These are phyloP conservation scores for Oasisia sp. DNA, from an alignment of 2,888 invertebrate species.

Conservation along the genomic window DNA sequence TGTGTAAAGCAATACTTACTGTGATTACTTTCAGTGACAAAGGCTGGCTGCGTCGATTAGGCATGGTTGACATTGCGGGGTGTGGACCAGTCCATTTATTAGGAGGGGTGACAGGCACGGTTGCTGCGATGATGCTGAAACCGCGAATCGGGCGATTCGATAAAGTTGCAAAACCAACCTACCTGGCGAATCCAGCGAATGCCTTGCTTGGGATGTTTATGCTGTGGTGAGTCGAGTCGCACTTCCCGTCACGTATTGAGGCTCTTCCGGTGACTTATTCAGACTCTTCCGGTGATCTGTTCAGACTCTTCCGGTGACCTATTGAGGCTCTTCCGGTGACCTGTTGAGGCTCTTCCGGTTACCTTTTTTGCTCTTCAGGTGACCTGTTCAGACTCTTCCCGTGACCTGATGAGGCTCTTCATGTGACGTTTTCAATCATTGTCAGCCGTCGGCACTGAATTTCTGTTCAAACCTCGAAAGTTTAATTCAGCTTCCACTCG, in stretches of 20 bases:
- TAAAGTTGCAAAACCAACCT: conserved; percentile 35
- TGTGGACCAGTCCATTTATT: conserved; percentile 64
- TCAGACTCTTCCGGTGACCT: too few relatives aligned
- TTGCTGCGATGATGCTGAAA: conserved; percentile 57
- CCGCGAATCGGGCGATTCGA: conserved; percentile 56
- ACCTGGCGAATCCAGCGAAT: conserved; percentile 58
- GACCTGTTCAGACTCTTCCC: too few relatives aligned
- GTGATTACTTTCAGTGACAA: conserved; percentile 37
- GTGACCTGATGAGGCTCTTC: too few relatives aligned
- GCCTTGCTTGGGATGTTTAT: conserved; percentile 61
- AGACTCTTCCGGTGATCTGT: too few relatives aligned
- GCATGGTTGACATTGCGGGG: conserved; percentile 59
- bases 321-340: too few relatives aligned
- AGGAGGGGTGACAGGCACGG: conserved; percentile 59
- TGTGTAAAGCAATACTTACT: too few relatives aligned
- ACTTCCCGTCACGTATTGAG: background rate
- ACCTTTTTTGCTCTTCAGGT: too few relatives aligned
- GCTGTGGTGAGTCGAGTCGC: conserved; percentile 52
- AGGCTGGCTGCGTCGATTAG: conserved; percentile 55
- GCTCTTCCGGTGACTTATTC: too few relatives aligned
- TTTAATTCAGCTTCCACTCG: background rate
- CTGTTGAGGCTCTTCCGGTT: too few relatives aligned
- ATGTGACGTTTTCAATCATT: too few relatives aligned
- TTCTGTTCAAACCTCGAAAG: too few relatives aligned
- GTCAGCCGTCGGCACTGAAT: too few relatives aligned